phyloP scores from a whole-genome alignment of 2,113 vertebrate species.

The Heteronetta atricapilla region DNA sequence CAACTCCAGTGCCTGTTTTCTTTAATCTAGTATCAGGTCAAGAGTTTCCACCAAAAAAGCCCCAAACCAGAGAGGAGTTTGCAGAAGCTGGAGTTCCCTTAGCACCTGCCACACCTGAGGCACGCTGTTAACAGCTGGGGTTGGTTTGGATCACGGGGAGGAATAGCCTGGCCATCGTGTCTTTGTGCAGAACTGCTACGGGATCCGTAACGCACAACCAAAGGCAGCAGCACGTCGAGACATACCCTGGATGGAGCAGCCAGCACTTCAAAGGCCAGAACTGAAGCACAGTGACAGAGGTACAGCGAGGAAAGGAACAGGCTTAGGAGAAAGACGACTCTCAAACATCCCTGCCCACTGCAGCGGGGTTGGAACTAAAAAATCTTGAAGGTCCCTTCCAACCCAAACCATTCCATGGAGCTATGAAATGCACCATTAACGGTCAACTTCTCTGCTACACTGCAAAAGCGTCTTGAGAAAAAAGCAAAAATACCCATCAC shows the following conservation, averaged over 20 bases:
- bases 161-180: background rate
- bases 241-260: background rate
- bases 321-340: background rate
- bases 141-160: background rate
- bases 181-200: background rate
- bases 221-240: background rate
- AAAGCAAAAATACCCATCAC: background rate
- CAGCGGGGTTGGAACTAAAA: background rate
- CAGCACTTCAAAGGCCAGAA: background rate
- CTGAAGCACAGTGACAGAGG: background rate
- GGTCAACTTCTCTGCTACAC: background rate
- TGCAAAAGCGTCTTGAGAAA: background rate
- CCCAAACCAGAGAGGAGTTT: background rate
- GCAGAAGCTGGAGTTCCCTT: background rate
- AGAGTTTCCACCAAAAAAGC: background rate
- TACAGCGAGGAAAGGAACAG: background rate
- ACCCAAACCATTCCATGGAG: background rate
- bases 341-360: background rate
- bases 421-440: background rate
- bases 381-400: background rate
- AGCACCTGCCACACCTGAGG: background rate
- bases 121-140: background rate
- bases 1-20: background rate
- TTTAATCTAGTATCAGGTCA: background rate
- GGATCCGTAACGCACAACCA: background rate